Base-by-base conservation (phyloP, 2,797 vertebrate species). In the Mormyrus proboscirostris region DNA sequence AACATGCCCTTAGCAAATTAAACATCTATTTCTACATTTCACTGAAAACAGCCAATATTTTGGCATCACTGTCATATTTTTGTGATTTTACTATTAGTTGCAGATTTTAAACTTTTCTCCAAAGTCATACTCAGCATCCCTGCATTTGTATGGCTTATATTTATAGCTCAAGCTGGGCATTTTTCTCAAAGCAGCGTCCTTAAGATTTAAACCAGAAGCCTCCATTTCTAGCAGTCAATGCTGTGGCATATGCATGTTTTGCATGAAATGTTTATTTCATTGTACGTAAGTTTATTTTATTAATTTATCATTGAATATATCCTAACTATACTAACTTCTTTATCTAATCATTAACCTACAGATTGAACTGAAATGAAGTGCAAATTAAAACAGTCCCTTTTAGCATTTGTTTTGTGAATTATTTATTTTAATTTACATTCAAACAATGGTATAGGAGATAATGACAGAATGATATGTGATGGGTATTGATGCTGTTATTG, bases 371-470 rank as follows among this genome's bases (percentile, higher is more conserved):
- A 82, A 82, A 82, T 44, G 41, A 82, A 82, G 41, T 47, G 41
- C 38, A n/a, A 9, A n/a, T 22, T 47, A 16, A 73, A 73, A 73
- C 29, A 73, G 69, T 41, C 69, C 69, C 12, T 73, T 73, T 73
- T 73, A 76, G 33, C 69, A 76, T 76, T 76, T 76, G 69, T 76
- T 76, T 76, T 76, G 33, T 38, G 69, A 73, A 73, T 33, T 73
- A 73, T 73, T 73, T 65, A 65, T 65, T 65, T 65, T 38, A 33
- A 76, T 19, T 76, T 38, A 73, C 29, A 73, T 73, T 33, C 33
- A 76, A 76, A 76, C 38, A 76, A 76, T 76, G 29, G 33, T 76
- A 76, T 33, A 69, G 4, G 25, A 69, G 25, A 69, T 76, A 76
- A 76, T 2, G 33, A 76, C 33, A 76, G 69, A 76, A 76, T 65